phyloP scores from a whole-genome alignment of 2,113 vertebrate species.

The Nipponia nippon region DNA sequence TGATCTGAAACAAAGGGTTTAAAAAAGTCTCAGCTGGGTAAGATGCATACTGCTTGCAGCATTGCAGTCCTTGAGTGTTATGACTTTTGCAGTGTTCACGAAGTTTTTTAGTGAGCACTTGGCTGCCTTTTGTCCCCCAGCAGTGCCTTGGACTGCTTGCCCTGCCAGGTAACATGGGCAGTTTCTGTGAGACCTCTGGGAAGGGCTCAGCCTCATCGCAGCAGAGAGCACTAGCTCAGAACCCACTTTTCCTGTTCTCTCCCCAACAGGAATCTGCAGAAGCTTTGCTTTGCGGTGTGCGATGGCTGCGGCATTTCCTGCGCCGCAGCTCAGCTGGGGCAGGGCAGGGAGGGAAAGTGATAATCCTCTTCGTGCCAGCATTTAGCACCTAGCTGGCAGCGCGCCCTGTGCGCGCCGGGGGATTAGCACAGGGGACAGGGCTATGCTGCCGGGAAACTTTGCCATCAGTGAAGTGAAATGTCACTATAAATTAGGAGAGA shows the following conservation, averaged over 20 bases:
- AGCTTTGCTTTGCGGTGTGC: not conserved
- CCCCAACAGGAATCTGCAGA: not conserved
- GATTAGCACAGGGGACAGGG: not conserved
- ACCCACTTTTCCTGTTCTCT: not conserved
- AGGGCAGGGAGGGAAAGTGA: not conserved
- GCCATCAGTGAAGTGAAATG: not conserved
- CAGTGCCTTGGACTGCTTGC: not conserved
- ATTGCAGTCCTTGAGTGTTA: not conserved
- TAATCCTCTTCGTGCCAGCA: not conserved
- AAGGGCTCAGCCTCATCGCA: not conserved
- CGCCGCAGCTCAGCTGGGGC: fast-evolving
- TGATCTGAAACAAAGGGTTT: not conserved
- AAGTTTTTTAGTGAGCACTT: not conserved
- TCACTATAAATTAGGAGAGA: not conserved
- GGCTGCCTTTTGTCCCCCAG: not conserved
- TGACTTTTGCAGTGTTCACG: fast-evolving
- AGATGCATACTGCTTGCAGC: not conserved
- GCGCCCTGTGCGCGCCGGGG: fast-evolving
- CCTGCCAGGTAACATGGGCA: not conserved
- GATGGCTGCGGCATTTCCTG: not conserved
- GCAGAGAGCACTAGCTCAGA: not conserved
- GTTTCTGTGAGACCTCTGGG: not conserved
- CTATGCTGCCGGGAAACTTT: not conserved
- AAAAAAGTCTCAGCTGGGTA: not conserved
- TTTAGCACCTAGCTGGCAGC: not conserved